phyloP scores from a whole-genome alignment of 2,888 invertebrate genomes.

The Parochlus steinenii region DNA sequence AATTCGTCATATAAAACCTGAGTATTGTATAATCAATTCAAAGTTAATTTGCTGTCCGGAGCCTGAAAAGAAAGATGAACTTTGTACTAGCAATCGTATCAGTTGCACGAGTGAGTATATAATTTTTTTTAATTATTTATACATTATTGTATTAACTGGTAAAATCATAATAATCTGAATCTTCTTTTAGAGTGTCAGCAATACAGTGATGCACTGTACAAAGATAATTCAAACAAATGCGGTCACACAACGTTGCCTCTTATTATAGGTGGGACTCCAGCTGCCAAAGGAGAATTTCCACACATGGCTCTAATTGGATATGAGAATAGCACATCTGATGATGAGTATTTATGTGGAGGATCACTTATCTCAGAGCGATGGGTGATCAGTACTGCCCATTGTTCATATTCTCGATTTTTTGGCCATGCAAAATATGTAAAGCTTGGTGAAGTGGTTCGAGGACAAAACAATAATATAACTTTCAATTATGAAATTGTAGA shows the following conservation, averaged over 20 bases:
- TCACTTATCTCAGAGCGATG: not conserved
- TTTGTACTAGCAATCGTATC: too few species aligned
- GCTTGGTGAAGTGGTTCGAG: constrained; percentile 6
- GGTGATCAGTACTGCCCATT: constrained; percentile 1
- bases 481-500: not conserved
- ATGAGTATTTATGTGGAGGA: constrained; percentile 1
- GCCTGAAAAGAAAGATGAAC: too few species aligned
- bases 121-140: too few species aligned
- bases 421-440: constrained; percentile 2
- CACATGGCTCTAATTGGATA: constrained; percentile 6
- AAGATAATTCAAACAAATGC: too few species aligned
- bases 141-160: too few species aligned
- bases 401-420: not conserved
- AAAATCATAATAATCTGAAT: too few species aligned
- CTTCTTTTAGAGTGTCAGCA: too few species aligned
- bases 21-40: not conserved
- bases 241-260: not conserved
- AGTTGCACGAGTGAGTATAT: too few species aligned
- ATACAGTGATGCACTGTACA: too few species aligned
- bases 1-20: not conserved
- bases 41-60: not conserved
- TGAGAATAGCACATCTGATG: not conserved
- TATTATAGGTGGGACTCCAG: not conserved
- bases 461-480: not conserved
- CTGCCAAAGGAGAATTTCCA: not conserved